Evolutionary conservation across 2,797 vertebrate genomes (phyloP).

Genomic region (Pipistrellus nathusii): DNA sequence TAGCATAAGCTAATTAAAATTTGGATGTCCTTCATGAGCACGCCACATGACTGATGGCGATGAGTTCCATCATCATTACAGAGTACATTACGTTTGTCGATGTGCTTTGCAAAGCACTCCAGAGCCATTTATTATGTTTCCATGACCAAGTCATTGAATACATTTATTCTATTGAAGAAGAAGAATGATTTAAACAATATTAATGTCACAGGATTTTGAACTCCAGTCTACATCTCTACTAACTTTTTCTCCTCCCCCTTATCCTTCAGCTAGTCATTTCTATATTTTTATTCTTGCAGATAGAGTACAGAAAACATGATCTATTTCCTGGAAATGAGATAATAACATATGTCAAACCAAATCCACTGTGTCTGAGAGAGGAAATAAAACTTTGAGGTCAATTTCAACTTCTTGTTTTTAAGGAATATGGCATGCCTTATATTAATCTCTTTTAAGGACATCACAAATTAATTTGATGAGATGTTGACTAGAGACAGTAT

Average conservation of each 20-base stretch:
- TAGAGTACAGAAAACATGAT: not conserved
- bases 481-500: not conserved
- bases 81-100: conserved; percentile 69
- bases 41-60: conserved; percentile 58
- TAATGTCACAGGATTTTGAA: not conserved
- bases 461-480: not conserved
- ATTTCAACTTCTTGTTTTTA: conserved; percentile 38
- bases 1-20: conserved; percentile 81
- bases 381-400: not conserved
- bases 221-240: not conserved
- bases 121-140: conserved; percentile 68
- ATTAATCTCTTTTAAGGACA: not conserved
- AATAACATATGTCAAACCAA: not conserved
- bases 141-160: not conserved
- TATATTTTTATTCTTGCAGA: not conserved
- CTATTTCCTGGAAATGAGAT: not conserved
- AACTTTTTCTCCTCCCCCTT: too few relatives aligned
- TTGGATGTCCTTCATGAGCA: conserved; percentile 76
- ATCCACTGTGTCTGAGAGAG: not conserved
- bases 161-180: conserved; percentile 48
- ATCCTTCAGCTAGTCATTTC: not conserved
- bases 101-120: conserved; percentile 49
- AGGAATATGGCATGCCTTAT: not conserved
- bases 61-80: conserved; percentile 65
- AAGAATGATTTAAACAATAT: conserved; percentile 34